Base-by-base conservation (phyloP, 1,140 invertebrate genomes). In the Protaetia brevitarsis region DNA sequence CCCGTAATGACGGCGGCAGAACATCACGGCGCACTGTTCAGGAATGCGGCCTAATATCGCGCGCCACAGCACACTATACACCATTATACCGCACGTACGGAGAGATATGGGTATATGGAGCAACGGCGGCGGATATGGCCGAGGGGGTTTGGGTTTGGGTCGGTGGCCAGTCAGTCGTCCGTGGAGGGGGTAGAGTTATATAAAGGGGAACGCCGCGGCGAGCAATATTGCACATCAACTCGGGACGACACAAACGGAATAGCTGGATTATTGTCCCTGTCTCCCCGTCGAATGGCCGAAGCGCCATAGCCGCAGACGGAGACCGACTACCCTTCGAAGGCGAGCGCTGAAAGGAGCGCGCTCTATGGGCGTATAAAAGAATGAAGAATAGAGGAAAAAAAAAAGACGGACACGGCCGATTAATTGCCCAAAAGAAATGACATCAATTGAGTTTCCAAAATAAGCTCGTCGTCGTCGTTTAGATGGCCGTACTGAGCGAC, bases 371-470 rank as follows among this genome's bases (percentile, higher is more conserved):
- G 16, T 51, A 51, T 23, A 51, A 51, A 51, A 23, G 26, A 51
- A 10, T 16, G 26, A 19, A 10, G 26, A 23, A 13, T 23, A 19
- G 26, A 10, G 3, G 11, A 7, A 51, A 51, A 51, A 34, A 34
- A 34, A 51, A 51, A 51, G 41, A 51, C 41, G 41, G 16, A 51
- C 19, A 5, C 11, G 6, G 41, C 19, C 41, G 41, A 51, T 51
- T 51, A 51, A 51, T 51, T 51, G 41, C 41, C 41, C 41, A 23
- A 51, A 51, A 51, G 41, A n/a, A 51, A 51, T 51, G 41, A 51
- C 41, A 51, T 51, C 41, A n/a, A 51, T 51, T 51, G 41, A 51
- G 41, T 51, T 51, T 51, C 41, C 41, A 51, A 51, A 51, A 51
- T 51, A 51, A 51, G 41, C 41, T 51, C 41, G 41, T 51, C 41